Base-by-base conservation (phyloP, 2,113 vertebrate genomes). In the Podarcis muralis region DNA sequence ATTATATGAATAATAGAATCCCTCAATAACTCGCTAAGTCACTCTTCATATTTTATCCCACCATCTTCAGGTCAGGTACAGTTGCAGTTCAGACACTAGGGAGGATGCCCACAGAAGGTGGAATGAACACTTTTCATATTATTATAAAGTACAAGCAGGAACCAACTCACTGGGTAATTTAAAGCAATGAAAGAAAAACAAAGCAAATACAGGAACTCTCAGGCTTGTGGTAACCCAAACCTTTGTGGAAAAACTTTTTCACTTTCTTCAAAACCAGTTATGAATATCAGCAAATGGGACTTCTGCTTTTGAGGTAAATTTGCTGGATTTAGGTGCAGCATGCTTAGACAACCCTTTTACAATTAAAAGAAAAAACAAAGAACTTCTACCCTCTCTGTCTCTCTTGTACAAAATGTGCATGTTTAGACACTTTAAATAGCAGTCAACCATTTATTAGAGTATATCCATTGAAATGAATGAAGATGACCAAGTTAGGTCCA, bases 151-250 rank as follows among this genome's bases (percentile, higher is more conserved):
- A 62, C 5, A 65, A 76, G 53, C 53, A 66, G 9, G 13, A 85
- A 40, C 53, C 77, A 65, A 82, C 6, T 40, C 11, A 62, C 23
- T 4, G 65, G 69, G 32, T 74, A 62, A 72, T 72, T 53, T 74
- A 72, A 71, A 62, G 23, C 32, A 71, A 57, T 74, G 66, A 59
- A 62, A 81, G 37, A 57, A 2, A 25, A 32, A 12, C 20, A 0
- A 0, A 43, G 0, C 0, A 59, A 11, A 68, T 22, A 68, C 23
- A 23, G 2, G 72, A 85, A 57, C 11, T 48, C 22, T 40, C 48
- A 89, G 25, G 2, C 12, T 37, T 65, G 8, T 86, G 5, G 5
- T 75, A 78, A 30, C 3, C 66, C 11, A n/a, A 30, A 25, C 40
- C 62, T 1, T 89, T 82, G 71, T 91, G 74, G 6, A 0, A 85